phyloP scores from a whole-genome alignment of 2,888 invertebrate genomes.

The Tubulanus polymorphus region DNA sequence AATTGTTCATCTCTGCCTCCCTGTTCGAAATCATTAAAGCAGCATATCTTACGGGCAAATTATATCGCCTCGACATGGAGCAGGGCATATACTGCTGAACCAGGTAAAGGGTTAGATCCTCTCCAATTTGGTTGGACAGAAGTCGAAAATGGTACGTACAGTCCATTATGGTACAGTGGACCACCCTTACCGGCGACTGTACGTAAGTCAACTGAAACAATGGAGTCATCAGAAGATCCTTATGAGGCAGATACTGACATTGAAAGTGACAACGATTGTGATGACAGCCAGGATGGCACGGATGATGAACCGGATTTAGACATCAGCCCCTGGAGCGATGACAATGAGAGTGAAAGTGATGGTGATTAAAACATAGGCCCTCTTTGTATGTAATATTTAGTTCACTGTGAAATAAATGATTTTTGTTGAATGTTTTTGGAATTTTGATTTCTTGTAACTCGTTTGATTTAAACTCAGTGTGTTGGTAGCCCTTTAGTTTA shows the following conservation, averaged over 20 bases:
- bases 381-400: too few relatives aligned
- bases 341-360: background rate
- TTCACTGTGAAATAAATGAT: too few relatives aligned
- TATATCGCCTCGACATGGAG: constrained; percentile 8
- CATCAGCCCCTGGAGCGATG: background rate
- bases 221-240: background rate
- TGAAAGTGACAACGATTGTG: background rate
- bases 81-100: constrained; percentile 1
- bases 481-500: too few relatives aligned
- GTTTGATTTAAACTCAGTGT: too few relatives aligned
- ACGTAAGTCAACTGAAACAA: background rate
- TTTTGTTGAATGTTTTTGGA: too few relatives aligned
- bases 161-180: constrained; percentile 1
- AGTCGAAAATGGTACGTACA: background rate
- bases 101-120: background rate
- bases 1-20: constrained; percentile 13
- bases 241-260: background rate
- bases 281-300: background rate
- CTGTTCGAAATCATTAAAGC: background rate
- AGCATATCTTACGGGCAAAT: constrained; percentile 6
- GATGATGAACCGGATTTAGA: background rate
- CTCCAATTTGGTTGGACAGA: constrained; percentile 1
- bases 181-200: background rate
- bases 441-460: too few relatives aligned
- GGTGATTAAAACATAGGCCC: too few relatives aligned